Percentiles rank a stretch among this genome's conserved stretches.
Conservation (phyloP, 1,140 invertebrate genomes). For the Drosophila auraria region DNA sequence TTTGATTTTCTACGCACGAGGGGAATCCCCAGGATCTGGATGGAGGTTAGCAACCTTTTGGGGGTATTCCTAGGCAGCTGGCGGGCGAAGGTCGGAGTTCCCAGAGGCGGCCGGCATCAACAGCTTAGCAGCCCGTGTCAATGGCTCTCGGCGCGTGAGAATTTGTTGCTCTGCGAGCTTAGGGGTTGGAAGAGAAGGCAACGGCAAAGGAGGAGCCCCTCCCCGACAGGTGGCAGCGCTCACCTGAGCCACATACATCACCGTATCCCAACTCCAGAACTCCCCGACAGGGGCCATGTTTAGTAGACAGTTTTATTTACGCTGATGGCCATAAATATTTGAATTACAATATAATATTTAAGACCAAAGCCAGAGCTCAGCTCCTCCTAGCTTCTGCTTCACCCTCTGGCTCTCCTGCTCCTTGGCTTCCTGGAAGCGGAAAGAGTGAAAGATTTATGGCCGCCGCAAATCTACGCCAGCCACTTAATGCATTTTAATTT, state of each 20-base stretch:
- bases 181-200: conserved; percentile 11
- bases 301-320: conserved; percentile 82
- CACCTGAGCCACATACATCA: conserved; percentile 66
- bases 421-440: conserved; percentile 8
- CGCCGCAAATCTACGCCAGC: conserved; percentile 77
- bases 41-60: conserved; percentile 1
- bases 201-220: not conserved
- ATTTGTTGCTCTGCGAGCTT: conserved; percentile 71
- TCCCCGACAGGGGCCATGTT: conserved; percentile 34
- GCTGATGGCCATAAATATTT: conserved; percentile 83
- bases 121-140: conserved; percentile 79
- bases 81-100: conserved; percentile 33
- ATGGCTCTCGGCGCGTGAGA: conserved; percentile 74
- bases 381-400: not conserved
- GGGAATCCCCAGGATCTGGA: not conserved
- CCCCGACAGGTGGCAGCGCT: conserved; percentile 44
- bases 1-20: conserved; percentile 57
- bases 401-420: conserved; percentile 1
- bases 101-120: conserved; percentile 44
- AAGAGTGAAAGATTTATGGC: conserved; percentile 71
- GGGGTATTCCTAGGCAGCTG: conserved; percentile 31
- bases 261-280: conserved; percentile 9
- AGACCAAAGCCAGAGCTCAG: conserved; percentile 52
- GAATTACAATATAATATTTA: conserved; percentile 84
- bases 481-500: conserved; percentile 84